Conservation (phyloP, 2,113 vertebrate genomes). For the Indicator maculatus region DNA sequence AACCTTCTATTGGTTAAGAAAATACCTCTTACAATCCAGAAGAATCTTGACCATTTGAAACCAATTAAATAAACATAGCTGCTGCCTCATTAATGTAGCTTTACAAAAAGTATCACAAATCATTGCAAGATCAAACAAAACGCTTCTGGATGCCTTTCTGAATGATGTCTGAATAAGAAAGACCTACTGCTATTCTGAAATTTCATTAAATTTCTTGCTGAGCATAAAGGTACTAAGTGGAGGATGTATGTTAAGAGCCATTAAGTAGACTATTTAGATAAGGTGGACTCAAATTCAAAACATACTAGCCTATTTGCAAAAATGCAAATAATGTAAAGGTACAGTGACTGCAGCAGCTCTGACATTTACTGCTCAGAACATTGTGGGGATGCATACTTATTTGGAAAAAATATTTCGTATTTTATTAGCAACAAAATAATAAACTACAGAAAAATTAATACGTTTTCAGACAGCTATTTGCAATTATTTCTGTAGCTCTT, state of each 20-base stretch:
- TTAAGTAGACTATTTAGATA: background rate
- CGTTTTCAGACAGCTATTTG: background rate
- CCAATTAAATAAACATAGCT: background rate
- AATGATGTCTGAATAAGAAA: background rate
- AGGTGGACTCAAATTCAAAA: background rate
- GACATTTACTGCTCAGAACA: background rate
- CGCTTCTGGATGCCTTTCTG: background rate
- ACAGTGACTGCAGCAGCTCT: background rate
- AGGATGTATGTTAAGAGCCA: background rate
- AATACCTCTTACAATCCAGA: background rate
- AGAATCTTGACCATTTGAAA: background rate
- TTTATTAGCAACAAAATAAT: background rate
- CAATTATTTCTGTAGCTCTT: background rate
- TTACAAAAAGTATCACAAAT: background rate
- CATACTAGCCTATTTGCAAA: background rate
- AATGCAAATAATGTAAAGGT: background rate
- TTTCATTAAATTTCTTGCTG: background rate
- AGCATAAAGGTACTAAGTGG: background rate
- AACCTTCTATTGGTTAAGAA: background rate
- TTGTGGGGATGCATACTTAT: accelerated
- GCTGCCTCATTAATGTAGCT: background rate
- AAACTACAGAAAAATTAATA: background rate
- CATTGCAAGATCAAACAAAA: background rate
- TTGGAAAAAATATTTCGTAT: background rate
- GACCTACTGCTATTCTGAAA: background rate